A percentile compares a stretch with the other conserved stretches of the same genome.
phyloP scores from a whole-genome alignment of 1,140 invertebrate genomes.

The Melipona quadrifasciata region DNA sequence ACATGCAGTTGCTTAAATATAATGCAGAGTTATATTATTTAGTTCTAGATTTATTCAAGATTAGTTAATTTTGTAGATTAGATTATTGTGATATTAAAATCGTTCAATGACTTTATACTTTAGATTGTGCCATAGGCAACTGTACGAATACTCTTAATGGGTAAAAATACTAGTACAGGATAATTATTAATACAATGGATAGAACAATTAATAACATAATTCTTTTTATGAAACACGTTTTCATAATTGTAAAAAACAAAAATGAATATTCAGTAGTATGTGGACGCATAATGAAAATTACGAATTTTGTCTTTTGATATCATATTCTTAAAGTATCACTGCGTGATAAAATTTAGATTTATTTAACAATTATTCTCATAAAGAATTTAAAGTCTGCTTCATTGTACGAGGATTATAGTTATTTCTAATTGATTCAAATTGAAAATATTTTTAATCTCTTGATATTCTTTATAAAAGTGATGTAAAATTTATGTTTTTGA shows the following conservation, averaged over 20 bases:
- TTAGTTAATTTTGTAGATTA: conserved; percentile 22
- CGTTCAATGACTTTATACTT: conserved; percentile 20
- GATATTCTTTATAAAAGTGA: conserved; percentile 31
- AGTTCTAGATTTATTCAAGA: conserved; percentile 10
- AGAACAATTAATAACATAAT: conserved; percentile 4
- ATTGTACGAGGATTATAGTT: background rate
- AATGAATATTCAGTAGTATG: background rate
- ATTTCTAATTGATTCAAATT: background rate
- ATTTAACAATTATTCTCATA: conserved; percentile 46
- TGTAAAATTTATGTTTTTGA: conserved; percentile 46
- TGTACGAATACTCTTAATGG: conserved; percentile 23
- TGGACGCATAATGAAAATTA: conserved; percentile 28
- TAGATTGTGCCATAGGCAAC: conserved; percentile 32
- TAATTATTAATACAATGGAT: conserved; percentile 9
- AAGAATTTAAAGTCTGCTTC: conserved; percentile 47
- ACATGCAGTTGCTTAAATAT: background rate
- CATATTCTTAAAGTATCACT: conserved; percentile 31
- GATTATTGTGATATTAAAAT: conserved; percentile 54
- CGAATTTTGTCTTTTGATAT: conserved; percentile 20
- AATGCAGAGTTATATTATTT: conserved; percentile 12
- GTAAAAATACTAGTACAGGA: conserved; percentile 14
- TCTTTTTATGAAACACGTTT: conserved; percentile 13
- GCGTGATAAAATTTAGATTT: conserved; percentile 36
- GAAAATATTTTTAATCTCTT: conserved; percentile 7
- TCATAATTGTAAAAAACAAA: conserved; percentile 3